Conservation (phyloP, 2,113 vertebrate genomes). For the Pogonocichla stellata region DNA sequence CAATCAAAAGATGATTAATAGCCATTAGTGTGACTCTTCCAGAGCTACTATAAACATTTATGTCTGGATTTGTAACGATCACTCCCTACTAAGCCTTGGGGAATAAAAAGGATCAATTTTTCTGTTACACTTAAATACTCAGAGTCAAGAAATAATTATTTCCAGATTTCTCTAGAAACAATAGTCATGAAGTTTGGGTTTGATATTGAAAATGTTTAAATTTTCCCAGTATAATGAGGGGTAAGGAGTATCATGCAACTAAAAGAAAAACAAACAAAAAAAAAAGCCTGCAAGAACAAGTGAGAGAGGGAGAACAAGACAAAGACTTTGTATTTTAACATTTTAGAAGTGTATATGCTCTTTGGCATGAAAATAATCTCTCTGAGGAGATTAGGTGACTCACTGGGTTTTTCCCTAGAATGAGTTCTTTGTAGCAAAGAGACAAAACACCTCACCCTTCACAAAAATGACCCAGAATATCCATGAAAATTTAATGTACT, state of each 20-base stretch:
- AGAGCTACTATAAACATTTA: conserved; percentile 46
- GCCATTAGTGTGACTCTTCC: neutral
- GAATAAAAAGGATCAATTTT: neutral
- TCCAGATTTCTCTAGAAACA: neutral
- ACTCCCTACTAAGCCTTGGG: neutral
- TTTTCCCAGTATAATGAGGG: neutral
- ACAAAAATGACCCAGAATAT: conserved; percentile 14
- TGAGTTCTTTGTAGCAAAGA: conserved; percentile 17
- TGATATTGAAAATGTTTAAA: neutral
- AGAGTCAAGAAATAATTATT: conserved; percentile 23
- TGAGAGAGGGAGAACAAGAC: neutral
- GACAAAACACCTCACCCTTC: neutral
- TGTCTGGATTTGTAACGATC: conserved; percentile 9
- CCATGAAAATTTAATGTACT: neutral
- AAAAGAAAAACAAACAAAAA: neutral
- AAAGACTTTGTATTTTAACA: neutral
- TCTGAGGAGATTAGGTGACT: conserved; percentile 18
- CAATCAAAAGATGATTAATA: conserved; percentile 2
- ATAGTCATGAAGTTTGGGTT: neutral
- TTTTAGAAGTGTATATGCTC: neutral
- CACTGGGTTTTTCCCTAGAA: neutral
- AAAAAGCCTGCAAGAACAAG: neutral
- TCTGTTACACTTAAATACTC: neutral
- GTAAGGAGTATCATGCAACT: neutral
- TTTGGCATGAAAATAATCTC: conserved; percentile 23